phyloP scores from a whole-genome alignment of 53 echinoderm and acorn worm species.

The Zoroaster sp. region DNA sequence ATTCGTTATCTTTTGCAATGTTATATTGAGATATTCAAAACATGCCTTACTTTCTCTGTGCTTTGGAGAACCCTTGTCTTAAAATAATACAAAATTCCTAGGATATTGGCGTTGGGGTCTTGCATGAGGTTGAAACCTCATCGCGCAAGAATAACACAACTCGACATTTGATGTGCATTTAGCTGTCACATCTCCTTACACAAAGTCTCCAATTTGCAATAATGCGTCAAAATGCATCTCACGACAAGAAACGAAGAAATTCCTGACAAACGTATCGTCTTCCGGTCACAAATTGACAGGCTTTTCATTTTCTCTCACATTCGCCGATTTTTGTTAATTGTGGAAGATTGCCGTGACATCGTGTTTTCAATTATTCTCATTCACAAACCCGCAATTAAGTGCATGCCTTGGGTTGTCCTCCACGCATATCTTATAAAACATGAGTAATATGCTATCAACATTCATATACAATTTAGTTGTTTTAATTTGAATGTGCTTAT shows the following conservation, averaged over 20 bases:
- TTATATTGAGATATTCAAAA: too few species aligned
- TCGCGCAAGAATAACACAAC: slow-evolving; percentile 28
- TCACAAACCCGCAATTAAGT: slow-evolving; percentile 3
- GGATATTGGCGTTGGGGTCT: not conserved
- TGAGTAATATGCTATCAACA: slow-evolving; percentile 22
- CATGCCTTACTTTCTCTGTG: too few species aligned
- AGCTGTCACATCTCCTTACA: slow-evolving; percentile 12
- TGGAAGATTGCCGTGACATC: not conserved
- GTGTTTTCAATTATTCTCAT: slow-evolving; percentile 27
- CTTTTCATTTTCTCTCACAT: not conserved
- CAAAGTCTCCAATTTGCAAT: not conserved
- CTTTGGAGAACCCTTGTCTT: too few species aligned
- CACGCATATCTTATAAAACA: not conserved
- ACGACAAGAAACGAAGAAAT: not conserved
- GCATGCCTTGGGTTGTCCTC: not conserved
- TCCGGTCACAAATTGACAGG: not conserved
- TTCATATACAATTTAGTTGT: not conserved
- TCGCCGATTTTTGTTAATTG: not conserved
- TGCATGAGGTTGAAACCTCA: not conserved
- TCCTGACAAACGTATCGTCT: not conserved
- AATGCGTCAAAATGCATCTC: not conserved
- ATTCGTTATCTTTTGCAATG: too few species aligned
- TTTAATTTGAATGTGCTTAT: slow-evolving; percentile 31
- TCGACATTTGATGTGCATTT: slow-evolving; percentile 38
- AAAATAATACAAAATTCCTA: too few species aligned